Evolutionary conservation across 2,113 vertebrate species (phyloP).

Genomic region (Orientallactaga bullata): DNA sequence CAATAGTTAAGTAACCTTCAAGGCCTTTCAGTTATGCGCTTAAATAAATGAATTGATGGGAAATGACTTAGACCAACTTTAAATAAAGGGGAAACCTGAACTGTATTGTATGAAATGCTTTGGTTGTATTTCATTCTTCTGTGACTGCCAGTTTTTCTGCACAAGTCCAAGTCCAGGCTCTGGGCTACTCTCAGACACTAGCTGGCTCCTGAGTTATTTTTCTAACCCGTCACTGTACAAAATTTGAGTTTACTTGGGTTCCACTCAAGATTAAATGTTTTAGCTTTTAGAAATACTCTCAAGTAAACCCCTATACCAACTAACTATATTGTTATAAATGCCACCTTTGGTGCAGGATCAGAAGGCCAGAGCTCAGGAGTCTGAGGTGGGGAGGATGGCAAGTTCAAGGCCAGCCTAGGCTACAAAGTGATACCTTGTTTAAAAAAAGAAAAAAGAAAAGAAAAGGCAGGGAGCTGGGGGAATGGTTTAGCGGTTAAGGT

Average conservation of each 20-base stretch:
- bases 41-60: constrained; percentile 74
- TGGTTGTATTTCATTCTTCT: constrained; percentile 66
- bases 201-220: background rate
- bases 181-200: background rate
- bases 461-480: too few relatives aligned
- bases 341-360: background rate
- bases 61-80: constrained; percentile 76
- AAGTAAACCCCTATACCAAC: background rate
- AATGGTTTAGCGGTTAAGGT: too few relatives aligned
- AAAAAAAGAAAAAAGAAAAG: background rate
- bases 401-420: background rate
- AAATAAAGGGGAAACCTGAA: constrained; percentile 61
- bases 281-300: background rate
- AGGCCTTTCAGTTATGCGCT: constrained; percentile 67
- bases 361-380: background rate
- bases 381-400: too few relatives aligned
- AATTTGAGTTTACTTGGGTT: background rate
- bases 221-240: background rate
- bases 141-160: constrained; percentile 55
- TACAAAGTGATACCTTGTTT: background rate
- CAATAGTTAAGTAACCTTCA: constrained; percentile 74
- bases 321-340: background rate
- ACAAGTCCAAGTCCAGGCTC: background rate
- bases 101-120: constrained; percentile 41
- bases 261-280: background rate